Conservation (phyloP, 1,140 invertebrate species). For the Lepidostoma basale region DNA sequence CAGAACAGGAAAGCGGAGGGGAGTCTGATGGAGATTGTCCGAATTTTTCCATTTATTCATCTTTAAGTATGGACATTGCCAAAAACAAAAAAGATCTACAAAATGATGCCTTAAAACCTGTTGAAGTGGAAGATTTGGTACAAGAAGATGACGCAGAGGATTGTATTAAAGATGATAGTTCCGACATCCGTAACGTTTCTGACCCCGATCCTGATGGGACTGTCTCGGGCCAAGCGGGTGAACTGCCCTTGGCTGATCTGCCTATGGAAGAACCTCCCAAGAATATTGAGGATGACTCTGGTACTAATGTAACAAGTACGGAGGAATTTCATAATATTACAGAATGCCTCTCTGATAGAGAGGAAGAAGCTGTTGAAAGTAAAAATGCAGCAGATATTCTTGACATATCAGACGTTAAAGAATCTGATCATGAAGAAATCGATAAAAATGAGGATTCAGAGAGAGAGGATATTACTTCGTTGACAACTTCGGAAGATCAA, state of each 20-base stretch:
- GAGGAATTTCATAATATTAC: background rate
- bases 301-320: background rate
- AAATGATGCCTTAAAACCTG: constrained; percentile 44
- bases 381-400: background rate
- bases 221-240: background rate
- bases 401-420: background rate
- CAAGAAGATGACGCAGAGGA: constrained; percentile 52
- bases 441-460: background rate
- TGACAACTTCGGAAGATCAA: background rate
- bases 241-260: too few relatives aligned
- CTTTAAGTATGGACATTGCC: constrained; percentile 76
- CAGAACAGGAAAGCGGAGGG: constrained; percentile 56
- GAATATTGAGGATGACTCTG: background rate
- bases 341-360: too few relatives aligned
- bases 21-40: constrained; percentile 76
- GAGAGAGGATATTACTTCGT: background rate
- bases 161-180: background rate
- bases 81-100: constrained; percentile 57
- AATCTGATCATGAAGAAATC: background rate
- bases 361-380: too few relatives aligned
- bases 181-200: background rate
- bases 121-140: constrained; percentile 52
- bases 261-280: too few relatives aligned
- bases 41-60: constrained; percentile 83
- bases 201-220: background rate